Base-by-base conservation (phyloP, 1,140 invertebrate species). In the Drosophila kanapiae region DNA sequence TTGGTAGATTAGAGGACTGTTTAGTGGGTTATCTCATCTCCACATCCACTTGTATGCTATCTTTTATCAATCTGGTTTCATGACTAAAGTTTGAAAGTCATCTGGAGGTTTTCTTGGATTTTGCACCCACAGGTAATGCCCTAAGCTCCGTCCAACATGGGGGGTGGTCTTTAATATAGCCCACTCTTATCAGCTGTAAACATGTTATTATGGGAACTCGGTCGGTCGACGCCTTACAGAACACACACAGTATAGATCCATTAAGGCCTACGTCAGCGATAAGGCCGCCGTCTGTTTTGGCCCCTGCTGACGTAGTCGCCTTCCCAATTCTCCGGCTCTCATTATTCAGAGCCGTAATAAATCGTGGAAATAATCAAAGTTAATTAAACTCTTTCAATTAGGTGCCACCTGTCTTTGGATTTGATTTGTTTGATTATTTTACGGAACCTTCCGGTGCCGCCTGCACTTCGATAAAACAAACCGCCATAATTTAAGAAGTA, bases 31-130 rank as follows among this genome's bases (percentile, higher is more conserved):
- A 77, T 77, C 74, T 76, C 53, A 51, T 35, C 27, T 51, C 13
- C 51, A 40, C 16, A 51, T 40, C 62, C 75, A 78, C 63, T 77
- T 76, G 48, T 27, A 27, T 18, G 38, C 45, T 70, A 38, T 67
- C 62, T 27, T 49, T 48, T 58, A 64, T 61, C 80, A 31, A 47
- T 72, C 37, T 27, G 43, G 33, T 65, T 54, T 59, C 54, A 29
- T 58, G 57, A 43, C 53, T 79, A 80, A 84, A 68, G 80, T 80
- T 83, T 87, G 77, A 88, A 88, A 84, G 80, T 90, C 84, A 88
- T 80, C 48, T 81, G 37, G 38, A 78, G 81, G 85, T 54, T 84
- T 59, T 57, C 54, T 58, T 81, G 64, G 60, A 77, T 78, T 61
- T 76, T 40, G 54, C 67, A 68, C 75, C 65, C 45, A 10, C 43